Percentiles rank a stretch among this genome's conserved stretches.
These are phyloP conservation scores for Nephila pilipes DNA, from an alignment of 1,140 invertebrate genomes.

Conservation along the genomic window DNA sequence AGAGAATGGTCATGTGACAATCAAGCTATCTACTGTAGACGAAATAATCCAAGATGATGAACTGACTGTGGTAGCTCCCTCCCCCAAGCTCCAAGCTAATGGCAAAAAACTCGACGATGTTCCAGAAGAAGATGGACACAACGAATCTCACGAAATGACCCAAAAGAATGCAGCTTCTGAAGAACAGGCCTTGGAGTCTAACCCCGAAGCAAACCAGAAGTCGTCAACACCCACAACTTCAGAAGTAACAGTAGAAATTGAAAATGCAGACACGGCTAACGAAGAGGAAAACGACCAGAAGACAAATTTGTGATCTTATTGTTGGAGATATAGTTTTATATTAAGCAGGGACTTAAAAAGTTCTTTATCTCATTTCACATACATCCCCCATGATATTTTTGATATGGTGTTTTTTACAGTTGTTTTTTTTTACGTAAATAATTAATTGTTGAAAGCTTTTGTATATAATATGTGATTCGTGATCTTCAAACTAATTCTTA, in stretches of 20 bases:
- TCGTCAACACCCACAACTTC: not conserved
- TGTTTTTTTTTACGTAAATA: not conserved
- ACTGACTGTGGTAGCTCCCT: not conserved
- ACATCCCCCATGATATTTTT: not conserved
- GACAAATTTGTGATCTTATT: slow-evolving; percentile 43
- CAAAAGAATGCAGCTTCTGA: not conserved
- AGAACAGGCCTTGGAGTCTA: not conserved
- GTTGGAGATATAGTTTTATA: not conserved
- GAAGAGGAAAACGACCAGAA: slow-evolving; percentile 29
- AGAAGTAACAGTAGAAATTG: not conserved
- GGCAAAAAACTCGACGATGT: slow-evolving; percentile 54
- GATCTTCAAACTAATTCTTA: not conserved
- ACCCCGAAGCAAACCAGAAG: not conserved
- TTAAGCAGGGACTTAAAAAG: not conserved
- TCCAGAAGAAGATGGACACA: slow-evolving; percentile 58
- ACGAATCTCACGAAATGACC: not conserved
- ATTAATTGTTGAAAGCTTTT: not conserved
- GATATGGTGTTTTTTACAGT: not conserved
- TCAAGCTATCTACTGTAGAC: slow-evolving; percentile 32
- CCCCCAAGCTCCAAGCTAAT: slow-evolving; percentile 52
- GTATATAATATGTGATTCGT: not conserved
- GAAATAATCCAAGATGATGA: slow-evolving; percentile 31
- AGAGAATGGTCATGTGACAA: slow-evolving; percentile 21
- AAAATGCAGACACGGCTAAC: not conserved
- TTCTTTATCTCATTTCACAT: not conserved